These are phyloP conservation scores for Magallana angulata DNA, from an alignment of 1,140 invertebrate species.

Conservation along the genomic window DNA sequence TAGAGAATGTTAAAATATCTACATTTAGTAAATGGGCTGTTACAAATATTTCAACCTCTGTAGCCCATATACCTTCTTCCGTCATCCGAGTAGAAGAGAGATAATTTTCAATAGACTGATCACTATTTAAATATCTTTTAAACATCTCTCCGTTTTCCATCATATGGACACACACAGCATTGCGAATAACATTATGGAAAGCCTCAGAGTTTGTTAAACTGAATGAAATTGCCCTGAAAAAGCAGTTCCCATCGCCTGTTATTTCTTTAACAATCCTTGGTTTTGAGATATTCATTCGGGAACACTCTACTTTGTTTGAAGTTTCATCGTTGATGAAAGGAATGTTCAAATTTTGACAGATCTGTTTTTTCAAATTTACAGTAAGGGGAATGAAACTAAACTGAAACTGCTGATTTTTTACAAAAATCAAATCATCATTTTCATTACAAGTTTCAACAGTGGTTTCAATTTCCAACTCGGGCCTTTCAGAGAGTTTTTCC, in stretches of 20 bases:
- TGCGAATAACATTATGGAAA: background rate
- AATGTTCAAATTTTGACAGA: background rate
- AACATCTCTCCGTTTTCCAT: background rate
- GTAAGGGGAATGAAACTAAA: background rate
- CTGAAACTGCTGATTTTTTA: background rate
- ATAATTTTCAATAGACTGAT: background rate
- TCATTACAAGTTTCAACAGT: background rate
- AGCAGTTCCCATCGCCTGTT: constrained; percentile 35
- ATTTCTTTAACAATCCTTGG: background rate
- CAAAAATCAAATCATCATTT: background rate
- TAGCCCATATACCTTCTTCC: constrained; percentile 40
- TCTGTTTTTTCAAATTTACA: background rate
- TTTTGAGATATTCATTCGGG: background rate
- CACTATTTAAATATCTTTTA: background rate
- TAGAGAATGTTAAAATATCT: constrained; percentile 34
- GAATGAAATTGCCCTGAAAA: constrained; percentile 34
- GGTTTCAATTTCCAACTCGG: background rate
- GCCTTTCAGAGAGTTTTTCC: no score
- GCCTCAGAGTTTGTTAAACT: background rate
- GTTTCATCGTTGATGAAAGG: background rate
- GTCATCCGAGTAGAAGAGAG: background rate
- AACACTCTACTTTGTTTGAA: background rate
- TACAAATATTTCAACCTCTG: constrained; percentile 48
- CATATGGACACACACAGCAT: background rate
- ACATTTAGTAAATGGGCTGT: constrained; percentile 34